Evolutionary conservation across 1,140 invertebrate species (phyloP), one percentile per base, ranked within the genome.

Genomic region (Scylla paramamosain): DNA sequence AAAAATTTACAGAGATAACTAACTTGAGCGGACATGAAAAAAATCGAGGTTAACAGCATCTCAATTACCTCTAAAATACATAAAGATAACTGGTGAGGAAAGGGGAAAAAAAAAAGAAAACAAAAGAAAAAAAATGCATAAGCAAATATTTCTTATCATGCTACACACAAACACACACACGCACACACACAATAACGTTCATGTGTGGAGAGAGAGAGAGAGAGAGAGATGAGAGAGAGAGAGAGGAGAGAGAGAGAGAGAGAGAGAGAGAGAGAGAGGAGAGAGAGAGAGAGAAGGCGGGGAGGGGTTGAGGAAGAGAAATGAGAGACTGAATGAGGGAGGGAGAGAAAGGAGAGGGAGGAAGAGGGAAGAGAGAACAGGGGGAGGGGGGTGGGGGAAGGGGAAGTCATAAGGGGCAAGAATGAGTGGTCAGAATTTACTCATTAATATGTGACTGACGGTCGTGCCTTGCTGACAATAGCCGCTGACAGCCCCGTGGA

Each of bases 101-200:
- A n/a, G 12, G 14, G 20, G 20, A 39, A 86, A 86, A 86, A 86
- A 7, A 31, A 28, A 86, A n/a, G 3, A 86, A 86, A 39, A 86
- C 0, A n/a, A 86, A 86, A 45, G 4, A 46, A 25, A 20, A 88
- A 88, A 29, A 4, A 31, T 88, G 32, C 0, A 32, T 32, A 88
- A 88, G 45, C 86, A 88, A 45, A 88, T 32, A 88, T 8, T 88
- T 8, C 20, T 77, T n/a, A 59, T 20, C 16, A n/a, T 77, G 67
- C 20, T 25, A 91, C 32, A 91, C 46, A 91, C 89, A 48, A 10
- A 91, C 89, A 77, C 67, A 77, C 67, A 77, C 67, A 77, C 67
- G n/a, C 67, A 77, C 16, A 77, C 20, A n/a, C 20, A 77, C 67
- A 77, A 12, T 1, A 12, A 59, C 52, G 20, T 59, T 16, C 52